Conservation (phyloP, 1,140 invertebrate genomes). For the Phymastichus coffea region DNA sequence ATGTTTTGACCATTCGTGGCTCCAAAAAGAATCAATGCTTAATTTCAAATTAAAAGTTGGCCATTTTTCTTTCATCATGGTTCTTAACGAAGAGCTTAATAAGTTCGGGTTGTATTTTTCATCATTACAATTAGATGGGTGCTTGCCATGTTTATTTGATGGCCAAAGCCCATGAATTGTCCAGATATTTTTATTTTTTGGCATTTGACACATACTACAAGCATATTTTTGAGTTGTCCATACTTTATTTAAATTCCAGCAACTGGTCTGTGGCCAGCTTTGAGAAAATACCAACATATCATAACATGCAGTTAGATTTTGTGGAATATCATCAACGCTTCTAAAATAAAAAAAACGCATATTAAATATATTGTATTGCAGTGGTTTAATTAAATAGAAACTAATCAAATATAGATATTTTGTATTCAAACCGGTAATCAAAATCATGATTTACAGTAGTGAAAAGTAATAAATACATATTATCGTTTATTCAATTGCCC, state of each 20-base stretch:
- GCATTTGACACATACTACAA: not conserved
- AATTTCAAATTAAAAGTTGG: not conserved
- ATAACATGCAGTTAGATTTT: no score
- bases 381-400: no score
- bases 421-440: no score
- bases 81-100: not conserved
- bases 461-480: no score
- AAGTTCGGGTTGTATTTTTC: not conserved
- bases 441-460: no score
- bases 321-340: no score
- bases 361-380: no score
- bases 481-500: no score
- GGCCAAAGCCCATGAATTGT: constrained; percentile 14
- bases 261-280: constrained; percentile 7
- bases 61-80: not conserved
- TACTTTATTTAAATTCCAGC: not conserved
- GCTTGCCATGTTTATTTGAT: not conserved
- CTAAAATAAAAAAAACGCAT: no score
- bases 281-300: not conserved
- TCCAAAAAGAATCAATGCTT: not conserved
- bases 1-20: constrained; percentile 6
- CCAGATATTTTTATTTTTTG: not conserved
- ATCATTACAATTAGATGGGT: not conserved
- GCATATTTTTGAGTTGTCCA: not conserved
- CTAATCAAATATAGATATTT: no score